These are phyloP conservation scores for Drosophila sp. DNA, from an alignment of 1,140 invertebrate species.

Conservation along the genomic window DNA sequence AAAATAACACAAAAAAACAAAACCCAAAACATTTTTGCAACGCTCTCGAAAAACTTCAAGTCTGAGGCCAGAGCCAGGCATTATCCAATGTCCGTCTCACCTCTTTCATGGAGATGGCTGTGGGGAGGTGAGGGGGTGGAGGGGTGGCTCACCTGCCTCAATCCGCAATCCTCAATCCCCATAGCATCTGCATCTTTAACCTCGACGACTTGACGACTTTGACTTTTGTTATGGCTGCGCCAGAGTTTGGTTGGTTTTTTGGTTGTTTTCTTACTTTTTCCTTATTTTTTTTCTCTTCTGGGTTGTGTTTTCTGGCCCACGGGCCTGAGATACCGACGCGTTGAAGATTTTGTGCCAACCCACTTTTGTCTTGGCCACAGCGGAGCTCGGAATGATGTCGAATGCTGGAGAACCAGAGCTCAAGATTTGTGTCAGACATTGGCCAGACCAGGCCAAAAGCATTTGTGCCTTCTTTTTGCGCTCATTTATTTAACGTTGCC, in stretches of 20 bases:
- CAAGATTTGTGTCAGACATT: conserved; percentile 38
- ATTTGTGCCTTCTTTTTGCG: conserved; percentile 45
- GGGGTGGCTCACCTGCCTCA: conserved; percentile 61
- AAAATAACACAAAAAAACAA: conserved; percentile 44
- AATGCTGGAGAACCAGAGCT: not conserved
- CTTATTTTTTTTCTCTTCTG: not conserved
- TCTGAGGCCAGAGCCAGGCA: conserved; percentile 31
- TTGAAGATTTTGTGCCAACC: conserved; percentile 77
- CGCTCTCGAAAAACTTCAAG: conserved; percentile 61
- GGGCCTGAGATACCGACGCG: conserved; percentile 71
- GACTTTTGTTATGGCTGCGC: conserved; percentile 59
- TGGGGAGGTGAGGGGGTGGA: not conserved
- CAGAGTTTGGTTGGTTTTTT: conserved; percentile 9
- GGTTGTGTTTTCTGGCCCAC: conserved; percentile 53
- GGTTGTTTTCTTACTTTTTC: conserved; percentile 20
- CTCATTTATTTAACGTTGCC: conserved; percentile 75
- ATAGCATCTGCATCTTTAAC: conserved; percentile 57
- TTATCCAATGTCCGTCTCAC: conserved; percentile 16
- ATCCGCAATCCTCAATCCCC: conserved; percentile 50
- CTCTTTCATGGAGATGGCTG: not conserved
- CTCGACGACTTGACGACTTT: conserved; percentile 66
- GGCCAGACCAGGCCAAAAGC: conserved; percentile 38
- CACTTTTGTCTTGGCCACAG: conserved; percentile 55
- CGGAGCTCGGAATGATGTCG: conserved; percentile 9
- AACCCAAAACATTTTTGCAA: conserved; percentile 55